These are phyloP conservation scores for Hemithea aestivaria DNA, from an alignment of 2,888 invertebrate genomes.

Conservation along the genomic window DNA sequence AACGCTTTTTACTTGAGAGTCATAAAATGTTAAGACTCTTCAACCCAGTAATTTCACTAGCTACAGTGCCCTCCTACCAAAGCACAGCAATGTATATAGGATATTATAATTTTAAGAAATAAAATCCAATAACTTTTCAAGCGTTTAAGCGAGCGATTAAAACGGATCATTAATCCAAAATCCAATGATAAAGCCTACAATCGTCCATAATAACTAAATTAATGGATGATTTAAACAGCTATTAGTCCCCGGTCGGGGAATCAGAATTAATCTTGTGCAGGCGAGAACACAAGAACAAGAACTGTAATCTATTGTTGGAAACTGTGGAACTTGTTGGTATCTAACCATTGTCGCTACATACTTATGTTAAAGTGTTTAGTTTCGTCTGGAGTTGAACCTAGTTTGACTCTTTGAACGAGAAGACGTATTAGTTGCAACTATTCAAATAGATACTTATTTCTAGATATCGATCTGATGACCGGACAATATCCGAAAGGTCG, in stretches of 20 bases:
- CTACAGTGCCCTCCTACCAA: too few species aligned
- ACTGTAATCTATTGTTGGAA: conserved; percentile 37
- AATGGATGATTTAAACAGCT: conserved; percentile 26
- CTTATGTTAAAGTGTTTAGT: neutral
- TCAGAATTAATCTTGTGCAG: conserved; percentile 40
- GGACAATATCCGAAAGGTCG: too few species aligned
- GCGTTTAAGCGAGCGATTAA: too few species aligned
- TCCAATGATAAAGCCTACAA: conserved; percentile 4
- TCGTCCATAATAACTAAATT: conserved; percentile 21
- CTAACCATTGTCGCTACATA: conserved; percentile 20
- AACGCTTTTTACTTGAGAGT: too few species aligned
- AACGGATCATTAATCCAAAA: neutral
- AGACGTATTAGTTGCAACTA: too few species aligned
- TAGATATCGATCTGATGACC: too few species aligned
- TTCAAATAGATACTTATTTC: too few species aligned
- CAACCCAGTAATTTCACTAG: too few species aligned
- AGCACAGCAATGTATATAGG: too few species aligned
- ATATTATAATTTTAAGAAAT: too few species aligned
- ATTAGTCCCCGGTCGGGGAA: conserved; percentile 29
- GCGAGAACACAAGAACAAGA: conserved; percentile 40
- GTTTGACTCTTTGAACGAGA: neutral
- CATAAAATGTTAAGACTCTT: too few species aligned
- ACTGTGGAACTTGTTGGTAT: conserved; percentile 26
- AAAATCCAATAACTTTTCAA: too few species aligned
- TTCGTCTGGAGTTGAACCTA: neutral